Evolutionary conservation across 2,888 invertebrate species (phyloP).

Genomic region (Rhingia campestris): DNA sequence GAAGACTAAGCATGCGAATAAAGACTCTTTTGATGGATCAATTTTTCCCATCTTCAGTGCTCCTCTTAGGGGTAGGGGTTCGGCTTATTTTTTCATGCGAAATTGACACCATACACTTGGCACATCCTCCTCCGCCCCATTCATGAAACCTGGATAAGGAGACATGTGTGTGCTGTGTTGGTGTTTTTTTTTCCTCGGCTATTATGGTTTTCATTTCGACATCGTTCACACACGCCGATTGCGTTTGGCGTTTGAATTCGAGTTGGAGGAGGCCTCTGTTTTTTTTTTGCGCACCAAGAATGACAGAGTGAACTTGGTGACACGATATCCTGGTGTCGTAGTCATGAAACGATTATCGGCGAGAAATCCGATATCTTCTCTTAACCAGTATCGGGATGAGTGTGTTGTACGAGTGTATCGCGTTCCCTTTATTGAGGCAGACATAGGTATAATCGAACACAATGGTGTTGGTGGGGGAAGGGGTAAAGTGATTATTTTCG

Average conservation of each 20-base stretch:
- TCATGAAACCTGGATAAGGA: conserved; percentile 50
- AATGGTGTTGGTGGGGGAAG: conserved; percentile 33
- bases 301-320: conserved; percentile 46
- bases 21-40: conserved; percentile 64
- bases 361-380: conserved; percentile 62
- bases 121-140: conserved; percentile 61
- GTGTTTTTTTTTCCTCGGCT: neutral
- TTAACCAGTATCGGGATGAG: conserved; percentile 36
- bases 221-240: conserved; percentile 14
- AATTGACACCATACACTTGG: conserved; percentile 71
- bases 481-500: conserved; percentile 64
- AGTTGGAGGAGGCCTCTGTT: too few relatives aligned
- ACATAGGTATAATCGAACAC: neutral
- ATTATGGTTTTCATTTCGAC: conserved; percentile 19
- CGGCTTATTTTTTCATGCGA: conserved; percentile 39
- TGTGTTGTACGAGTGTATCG: conserved; percentile 19
- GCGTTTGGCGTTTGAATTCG: too few relatives aligned
- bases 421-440: conserved; percentile 41
- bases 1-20: conserved; percentile 70
- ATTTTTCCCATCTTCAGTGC: conserved; percentile 16
- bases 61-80: conserved; percentile 24
- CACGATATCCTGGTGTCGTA: conserved; percentile 58
- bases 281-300: neutral
- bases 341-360: conserved; percentile 63
- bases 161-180: conserved; percentile 18